Conservation (phyloP, 1,140 invertebrate genomes). For the Camponotus pennsylvanicus region DNA sequence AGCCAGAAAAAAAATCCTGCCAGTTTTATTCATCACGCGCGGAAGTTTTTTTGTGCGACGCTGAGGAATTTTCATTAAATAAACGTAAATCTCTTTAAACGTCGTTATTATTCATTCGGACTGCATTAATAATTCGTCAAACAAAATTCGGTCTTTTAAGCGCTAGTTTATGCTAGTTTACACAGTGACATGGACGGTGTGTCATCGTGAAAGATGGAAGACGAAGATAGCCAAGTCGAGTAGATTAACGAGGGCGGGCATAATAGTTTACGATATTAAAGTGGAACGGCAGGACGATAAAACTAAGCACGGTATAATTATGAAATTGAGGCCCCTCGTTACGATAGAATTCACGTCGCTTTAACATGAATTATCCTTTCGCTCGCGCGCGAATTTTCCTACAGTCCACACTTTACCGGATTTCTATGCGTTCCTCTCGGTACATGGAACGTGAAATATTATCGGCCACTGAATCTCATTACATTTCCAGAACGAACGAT, state of each 20-base stretch:
- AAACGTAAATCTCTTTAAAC: neutral
- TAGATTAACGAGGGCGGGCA: constrained; percentile 39
- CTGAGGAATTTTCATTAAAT: constrained; percentile 1
- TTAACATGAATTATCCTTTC: constrained; percentile 52
- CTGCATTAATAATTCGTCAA: neutral
- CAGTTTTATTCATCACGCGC: constrained; percentile 2
- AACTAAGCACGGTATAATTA: constrained; percentile 57
- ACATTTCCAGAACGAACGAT: constrained; percentile 2
- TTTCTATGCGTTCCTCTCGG: constrained; percentile 24
- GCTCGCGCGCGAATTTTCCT: constrained; percentile 5
- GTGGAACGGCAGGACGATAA: constrained; percentile 39
- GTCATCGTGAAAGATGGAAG: neutral
- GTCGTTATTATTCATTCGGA: neutral
- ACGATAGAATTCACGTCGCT: constrained; percentile 45
- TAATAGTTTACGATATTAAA: constrained; percentile 51
- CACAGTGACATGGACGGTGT: neutral
- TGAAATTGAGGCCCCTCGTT: constrained; percentile 37
- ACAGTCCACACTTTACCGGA: constrained; percentile 7
- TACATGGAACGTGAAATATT: constrained; percentile 37
- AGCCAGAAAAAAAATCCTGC: neutral
- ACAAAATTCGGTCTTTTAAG: neutral
- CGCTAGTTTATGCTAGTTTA: neutral
- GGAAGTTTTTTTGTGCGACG: neutral
- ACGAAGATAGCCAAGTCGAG: constrained; percentile 16
- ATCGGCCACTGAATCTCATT: constrained; percentile 6